A percentile compares a stretch with the other conserved stretches of the same genome.
Conservation (phyloP, 1,140 invertebrate genomes). For the Diabrotica virgifera region DNA sequence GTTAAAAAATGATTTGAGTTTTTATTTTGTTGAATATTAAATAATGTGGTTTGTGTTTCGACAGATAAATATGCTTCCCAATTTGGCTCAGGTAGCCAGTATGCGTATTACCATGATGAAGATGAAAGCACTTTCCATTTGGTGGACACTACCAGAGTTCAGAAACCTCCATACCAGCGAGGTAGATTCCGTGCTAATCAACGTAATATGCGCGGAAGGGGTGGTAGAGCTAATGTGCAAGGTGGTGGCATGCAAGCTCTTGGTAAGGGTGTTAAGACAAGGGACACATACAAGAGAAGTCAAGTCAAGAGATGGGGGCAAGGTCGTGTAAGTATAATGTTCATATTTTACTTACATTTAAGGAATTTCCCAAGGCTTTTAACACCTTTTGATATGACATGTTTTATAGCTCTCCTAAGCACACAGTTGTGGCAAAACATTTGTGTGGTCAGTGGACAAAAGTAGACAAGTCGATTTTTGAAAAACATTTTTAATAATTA, state of each 20-base stretch:
- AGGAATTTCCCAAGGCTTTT: too few relatives aligned
- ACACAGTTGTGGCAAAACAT: too few relatives aligned
- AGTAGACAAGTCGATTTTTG: too few relatives aligned
- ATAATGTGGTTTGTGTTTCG: slow-evolving; percentile 38
- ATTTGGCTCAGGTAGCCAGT: slow-evolving; percentile 91
- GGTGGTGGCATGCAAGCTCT: slow-evolving; percentile 63
- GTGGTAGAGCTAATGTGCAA: slow-evolving; percentile 64
- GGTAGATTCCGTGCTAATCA: slow-evolving; percentile 80
- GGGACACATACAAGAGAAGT: slow-evolving; percentile 62
- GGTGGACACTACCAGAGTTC: slow-evolving; percentile 89
- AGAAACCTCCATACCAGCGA: slow-evolving; percentile 87
- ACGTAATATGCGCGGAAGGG: slow-evolving; percentile 74
- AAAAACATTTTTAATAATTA: too few relatives aligned
- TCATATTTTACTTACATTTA: not conserved
- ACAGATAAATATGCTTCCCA: slow-evolving; percentile 93
- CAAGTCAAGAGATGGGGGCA: slow-evolving; percentile 82
- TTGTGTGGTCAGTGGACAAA: too few relatives aligned
- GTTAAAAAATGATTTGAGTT: slow-evolving; percentile 1
- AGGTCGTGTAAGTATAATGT: slow-evolving; percentile 65
- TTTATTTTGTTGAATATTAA: too few relatives aligned
- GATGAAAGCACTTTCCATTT: slow-evolving; percentile 98
- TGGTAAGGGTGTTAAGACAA: slow-evolving; percentile 56
- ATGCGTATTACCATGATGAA: slow-evolving; percentile 97
- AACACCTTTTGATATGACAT: not conserved
- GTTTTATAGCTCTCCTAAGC: too few relatives aligned